Evolutionary conservation across 2,113 vertebrate genomes (phyloP).

Genomic region (Riparia riparia): DNA sequence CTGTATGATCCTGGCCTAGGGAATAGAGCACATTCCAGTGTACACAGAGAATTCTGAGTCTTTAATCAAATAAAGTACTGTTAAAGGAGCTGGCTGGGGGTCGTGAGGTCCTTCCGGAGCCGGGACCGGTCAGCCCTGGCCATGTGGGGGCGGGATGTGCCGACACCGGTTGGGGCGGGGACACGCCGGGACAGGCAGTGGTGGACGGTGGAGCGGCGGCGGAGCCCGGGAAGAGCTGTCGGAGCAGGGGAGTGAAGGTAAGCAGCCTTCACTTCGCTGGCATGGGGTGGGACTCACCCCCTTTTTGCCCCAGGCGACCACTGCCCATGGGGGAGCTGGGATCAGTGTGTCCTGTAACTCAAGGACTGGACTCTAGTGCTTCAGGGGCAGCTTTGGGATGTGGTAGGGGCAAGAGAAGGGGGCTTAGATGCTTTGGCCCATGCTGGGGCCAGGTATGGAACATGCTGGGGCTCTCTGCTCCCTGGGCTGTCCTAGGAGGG

Average conservation of each 20-base stretch:
- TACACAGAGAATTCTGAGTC: conserved; percentile 76
- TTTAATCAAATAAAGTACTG: conserved; percentile 94
- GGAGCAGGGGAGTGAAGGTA: neutral
- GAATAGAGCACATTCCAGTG: conserved; percentile 92
- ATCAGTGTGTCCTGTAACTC: neutral
- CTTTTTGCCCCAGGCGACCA: too few relatives aligned
- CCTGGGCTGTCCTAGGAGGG: too few relatives aligned
- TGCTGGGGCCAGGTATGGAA: neutral
- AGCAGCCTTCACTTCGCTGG: neutral
- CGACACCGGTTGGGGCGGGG: neutral
- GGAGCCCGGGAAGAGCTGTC: neutral
- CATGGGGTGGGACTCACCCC: neutral
- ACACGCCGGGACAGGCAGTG: neutral
- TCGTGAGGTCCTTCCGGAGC: neutral
- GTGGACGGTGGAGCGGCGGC: neutral
- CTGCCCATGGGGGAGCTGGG: neutral
- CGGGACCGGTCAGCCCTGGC: neutral
- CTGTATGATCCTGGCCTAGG: conserved; percentile 79
- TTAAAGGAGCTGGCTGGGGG: conserved; percentile 46
- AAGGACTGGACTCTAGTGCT: neutral
- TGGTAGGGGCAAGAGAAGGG: neutral
- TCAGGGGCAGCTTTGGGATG: too few relatives aligned
- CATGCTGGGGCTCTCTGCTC: too few relatives aligned
- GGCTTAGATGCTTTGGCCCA: neutral
- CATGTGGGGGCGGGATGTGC: neutral